phyloP scores from a whole-genome alignment of 2,113 vertebrate genomes.

The Myrmophylax atrothorax region DNA sequence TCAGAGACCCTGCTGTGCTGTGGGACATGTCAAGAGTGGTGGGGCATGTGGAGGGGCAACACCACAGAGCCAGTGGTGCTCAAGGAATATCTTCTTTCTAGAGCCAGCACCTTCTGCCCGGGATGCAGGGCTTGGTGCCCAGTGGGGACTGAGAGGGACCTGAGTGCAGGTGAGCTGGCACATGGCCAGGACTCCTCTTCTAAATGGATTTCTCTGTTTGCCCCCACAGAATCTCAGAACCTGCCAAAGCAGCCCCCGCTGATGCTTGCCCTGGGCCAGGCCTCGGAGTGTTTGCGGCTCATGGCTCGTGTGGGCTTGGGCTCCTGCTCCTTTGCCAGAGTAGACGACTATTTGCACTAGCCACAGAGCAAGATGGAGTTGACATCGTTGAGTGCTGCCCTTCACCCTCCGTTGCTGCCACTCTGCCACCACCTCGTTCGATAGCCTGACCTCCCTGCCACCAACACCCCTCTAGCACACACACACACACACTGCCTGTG shows the following conservation, averaged over 20 bases:
- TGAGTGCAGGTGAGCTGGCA: background rate
- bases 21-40: accelerated
- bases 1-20: background rate
- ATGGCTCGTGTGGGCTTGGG: conserved; percentile 95
- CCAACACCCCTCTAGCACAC: background rate
- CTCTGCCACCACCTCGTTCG: conserved; percentile 18
- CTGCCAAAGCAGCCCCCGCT: conserved; percentile 97
- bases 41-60: background rate
- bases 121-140: background rate
- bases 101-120: background rate
- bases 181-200: background rate
- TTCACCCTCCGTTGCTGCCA: conserved; percentile 51
- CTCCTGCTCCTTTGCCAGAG: conserved; percentile 98
- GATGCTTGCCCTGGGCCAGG: conserved; percentile 96
- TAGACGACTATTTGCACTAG: conserved; percentile 99
- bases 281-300: conserved; percentile 95
- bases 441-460: conserved; percentile 36
- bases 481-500: conserved; percentile 18
- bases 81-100: background rate
- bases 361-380: conserved; percentile 50
- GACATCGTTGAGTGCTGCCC: conserved; percentile 59
- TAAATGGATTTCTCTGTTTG: conserved; percentile 9
- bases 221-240: conserved; percentile 91
- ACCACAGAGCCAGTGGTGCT: background rate
- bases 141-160: background rate